Percentiles rank a stretch among this genome's conserved stretches.
phyloP scores from a whole-genome alignment of 1,140 invertebrate species.

The Formica selysi region DNA sequence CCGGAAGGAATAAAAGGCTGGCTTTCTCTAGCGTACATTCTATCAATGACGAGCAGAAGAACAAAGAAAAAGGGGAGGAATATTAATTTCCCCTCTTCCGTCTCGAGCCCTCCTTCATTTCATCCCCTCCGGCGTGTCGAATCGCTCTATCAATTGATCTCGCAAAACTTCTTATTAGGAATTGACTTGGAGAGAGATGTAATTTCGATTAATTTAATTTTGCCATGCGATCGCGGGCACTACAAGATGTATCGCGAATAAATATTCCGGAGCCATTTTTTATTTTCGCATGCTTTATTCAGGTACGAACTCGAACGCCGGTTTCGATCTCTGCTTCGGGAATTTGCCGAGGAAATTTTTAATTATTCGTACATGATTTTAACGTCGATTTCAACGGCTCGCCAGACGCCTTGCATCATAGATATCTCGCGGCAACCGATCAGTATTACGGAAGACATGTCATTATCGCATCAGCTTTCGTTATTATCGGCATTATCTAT shows the following conservation, averaged over 20 bases:
- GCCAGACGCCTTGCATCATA: too few species aligned
- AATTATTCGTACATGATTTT: not conserved
- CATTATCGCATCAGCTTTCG: too few species aligned
- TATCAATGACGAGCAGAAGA: constrained; percentile 13
- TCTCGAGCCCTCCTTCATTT: not conserved
- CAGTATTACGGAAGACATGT: too few species aligned
- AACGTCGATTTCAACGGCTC: too few species aligned
- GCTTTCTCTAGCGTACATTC: constrained; percentile 4
- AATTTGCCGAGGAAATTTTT: not conserved
- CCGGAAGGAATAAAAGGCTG: constrained; percentile 45
- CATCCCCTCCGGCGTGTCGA: not conserved
- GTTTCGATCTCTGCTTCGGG: not conserved
- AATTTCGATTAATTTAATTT: constrained; percentile 1
- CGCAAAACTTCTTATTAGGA: not conserved
- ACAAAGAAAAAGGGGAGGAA: constrained; percentile 21
- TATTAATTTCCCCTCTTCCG: constrained; percentile 38
- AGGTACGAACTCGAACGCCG: too few species aligned
- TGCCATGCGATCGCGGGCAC: too few species aligned
- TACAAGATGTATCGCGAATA: not conserved
- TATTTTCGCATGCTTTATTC: too few species aligned
- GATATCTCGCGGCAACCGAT: too few species aligned
- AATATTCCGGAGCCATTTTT: not conserved
- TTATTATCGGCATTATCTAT: too few species aligned
- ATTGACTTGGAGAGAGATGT: not conserved
- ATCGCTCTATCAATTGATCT: not conserved